Evolutionary conservation across 2,113 vertebrate genomes (phyloP).

Genomic region (Megaceryle torquata): DNA sequence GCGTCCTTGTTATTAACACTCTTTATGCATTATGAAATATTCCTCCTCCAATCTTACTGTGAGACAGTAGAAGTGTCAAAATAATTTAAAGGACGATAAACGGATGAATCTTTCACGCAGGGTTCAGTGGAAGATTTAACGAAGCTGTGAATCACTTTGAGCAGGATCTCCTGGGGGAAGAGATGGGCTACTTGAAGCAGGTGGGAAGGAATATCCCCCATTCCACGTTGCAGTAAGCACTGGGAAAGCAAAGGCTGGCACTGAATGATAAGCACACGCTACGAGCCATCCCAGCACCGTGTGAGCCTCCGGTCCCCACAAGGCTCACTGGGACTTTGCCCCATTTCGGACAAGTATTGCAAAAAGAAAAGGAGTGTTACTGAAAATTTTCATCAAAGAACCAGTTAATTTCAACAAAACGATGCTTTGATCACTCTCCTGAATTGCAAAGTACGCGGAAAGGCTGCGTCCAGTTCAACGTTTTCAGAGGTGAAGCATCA

Average conservation of each 20-base stretch:
- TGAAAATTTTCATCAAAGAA: not conserved
- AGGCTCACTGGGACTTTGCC: fast-evolving
- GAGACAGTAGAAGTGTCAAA: not conserved
- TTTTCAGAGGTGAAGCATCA: not conserved
- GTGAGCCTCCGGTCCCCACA: not conserved
- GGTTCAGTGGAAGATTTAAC: not conserved
- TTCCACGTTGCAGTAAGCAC: not conserved
- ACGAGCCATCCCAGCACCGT: not conserved
- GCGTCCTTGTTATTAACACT: not conserved
- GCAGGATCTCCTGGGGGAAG: not conserved
- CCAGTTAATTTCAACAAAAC: not conserved
- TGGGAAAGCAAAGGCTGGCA: not conserved
- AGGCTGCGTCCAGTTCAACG: fast-evolving
- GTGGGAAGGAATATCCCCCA: not conserved
- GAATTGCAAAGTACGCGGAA: not conserved
- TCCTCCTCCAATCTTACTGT: not conserved
- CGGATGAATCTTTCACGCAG: not conserved
- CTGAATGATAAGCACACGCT: not conserved
- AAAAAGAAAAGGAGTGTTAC: not conserved
- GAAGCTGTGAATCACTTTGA: not conserved
- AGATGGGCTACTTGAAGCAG: not conserved
- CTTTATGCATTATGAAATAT: not conserved
- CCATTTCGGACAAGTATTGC: not conserved
- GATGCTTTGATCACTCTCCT: not conserved
- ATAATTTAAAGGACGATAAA: not conserved